Conservation (phyloP, 2,113 vertebrate genomes). For the Clarias magur region DNA sequence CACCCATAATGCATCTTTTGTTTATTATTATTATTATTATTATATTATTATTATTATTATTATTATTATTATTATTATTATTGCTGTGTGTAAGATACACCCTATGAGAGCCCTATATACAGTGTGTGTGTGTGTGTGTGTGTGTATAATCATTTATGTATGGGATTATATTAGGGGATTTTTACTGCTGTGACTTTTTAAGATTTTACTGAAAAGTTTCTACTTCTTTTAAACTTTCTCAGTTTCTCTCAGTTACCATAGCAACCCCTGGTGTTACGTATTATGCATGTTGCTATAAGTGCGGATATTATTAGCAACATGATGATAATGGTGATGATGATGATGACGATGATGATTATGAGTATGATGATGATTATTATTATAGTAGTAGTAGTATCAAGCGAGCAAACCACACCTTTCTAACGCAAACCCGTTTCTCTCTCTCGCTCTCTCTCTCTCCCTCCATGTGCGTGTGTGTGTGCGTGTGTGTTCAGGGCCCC, state of each 20-base stretch:
- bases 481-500: slow-evolving; percentile 75
- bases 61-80: background rate
- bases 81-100: background rate
- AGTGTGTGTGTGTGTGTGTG: too few species aligned
- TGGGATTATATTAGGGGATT: too few species aligned
- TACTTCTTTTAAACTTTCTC: background rate
- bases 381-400: background rate
- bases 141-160: too few species aligned
- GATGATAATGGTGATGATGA: background rate
- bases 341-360: background rate
- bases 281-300: background rate
- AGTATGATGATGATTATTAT: background rate
- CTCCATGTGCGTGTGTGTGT: background rate
- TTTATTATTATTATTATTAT: background rate
- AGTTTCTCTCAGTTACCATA: background rate
- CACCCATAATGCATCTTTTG: background rate
- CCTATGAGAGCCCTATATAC: too few species aligned
- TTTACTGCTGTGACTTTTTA: background rate
- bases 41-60: background rate
- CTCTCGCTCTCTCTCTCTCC: background rate
- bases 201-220: background rate
- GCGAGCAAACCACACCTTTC: background rate
- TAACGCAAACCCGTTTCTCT: background rate
- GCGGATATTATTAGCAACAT: background rate
- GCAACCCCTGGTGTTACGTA: background rate